Evolutionary conservation across 1,140 invertebrate genomes (phyloP), one percentile per base, ranked within the genome.

Genomic region (Mylabris phalerata): DNA sequence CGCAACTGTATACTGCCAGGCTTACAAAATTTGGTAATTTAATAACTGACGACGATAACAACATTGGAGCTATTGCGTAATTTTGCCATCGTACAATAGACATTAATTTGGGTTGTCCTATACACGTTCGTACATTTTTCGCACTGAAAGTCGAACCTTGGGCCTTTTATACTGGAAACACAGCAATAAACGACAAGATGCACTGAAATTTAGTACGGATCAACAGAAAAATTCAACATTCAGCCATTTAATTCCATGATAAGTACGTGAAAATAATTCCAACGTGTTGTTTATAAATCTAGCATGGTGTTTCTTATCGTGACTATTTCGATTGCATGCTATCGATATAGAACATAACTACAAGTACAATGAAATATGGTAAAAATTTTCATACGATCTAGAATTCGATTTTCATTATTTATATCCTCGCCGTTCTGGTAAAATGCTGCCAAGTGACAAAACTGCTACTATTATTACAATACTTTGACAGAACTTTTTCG

Each of bases 1-100:
- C 46, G 46, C 40, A 42, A 45, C 48, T 27, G 55, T 49, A 48
- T 49, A 38, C 48, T 32, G 11, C 19, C 48, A 24, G 48, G 48
- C 55, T 57, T 57, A 48, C 19, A 44, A 44, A 57, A 48, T 57
- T 57, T 49, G 55, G 27, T 48, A 49, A 57, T 57, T 57, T 57
- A 57, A 57, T 57, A 57, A 49, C 46, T 25, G 13, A 41, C 39
- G 13, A 41, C 39, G 55, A 57, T 57, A 49, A 57, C 55, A 41
- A 32, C 44, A 45, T 48, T 32, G 32, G 10, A 27, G 19, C 11
- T 44, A 32, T 32, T 32, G 32, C 7, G 32, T 32, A 32, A 5
- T 32, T 32, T 32, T 7, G 4, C 32, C 32, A 5, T 5, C 32
- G 32, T 32, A 32, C 32, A 32, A 32, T 32, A 7, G 4, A 32